Base-by-base conservation (phyloP, 2,888 invertebrate genomes). In the Orthonychiurus folsomi region DNA sequence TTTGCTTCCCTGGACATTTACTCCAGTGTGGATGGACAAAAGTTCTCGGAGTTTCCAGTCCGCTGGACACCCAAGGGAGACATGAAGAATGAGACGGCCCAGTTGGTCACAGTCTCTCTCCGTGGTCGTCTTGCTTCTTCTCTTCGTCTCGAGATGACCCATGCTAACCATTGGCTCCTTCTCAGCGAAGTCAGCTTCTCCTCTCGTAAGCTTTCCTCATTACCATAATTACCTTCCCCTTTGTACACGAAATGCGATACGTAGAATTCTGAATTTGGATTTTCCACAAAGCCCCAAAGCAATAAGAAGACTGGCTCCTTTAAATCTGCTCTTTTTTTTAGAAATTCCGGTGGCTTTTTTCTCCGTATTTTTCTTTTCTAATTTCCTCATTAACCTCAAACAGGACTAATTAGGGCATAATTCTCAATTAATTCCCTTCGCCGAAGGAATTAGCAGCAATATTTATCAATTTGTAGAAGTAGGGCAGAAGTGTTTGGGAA, bases 111-210 rank as follows among this genome's bases (percentile, higher is more conserved):
- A 47, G 68, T 73, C 61, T 68, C 70, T 23, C 56, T 73, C 60
- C 66, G 68, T 54, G 73, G 73, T 56, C 60, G 69, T 25, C 65
- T 73, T 15, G 71, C 70, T 37, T 66, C 61, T 60, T 68, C 65
- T 59, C 66, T 73, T 52, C 68, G 70, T 3, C 63, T 73, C 50
- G 70, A 73, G 55, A 71, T 71, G 56, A 61, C 55, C 55, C 71
- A 73, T 55, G 71, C 71, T 9, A 69, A 79, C 54, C 77, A 78
- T 62, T 82, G 82, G 82, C 77, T 82, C 64, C 77, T 82, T 71
- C 77, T 83, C 66, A 80, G 80, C 67, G 82, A 83, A 75, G 77
- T 82, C 20, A 75, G 77, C 63, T 82, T 83, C 71, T 74, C 74
- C 28, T 81, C 81, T 60, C 77, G 81, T 81, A 68, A 70, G 73